These are phyloP conservation scores for Gephyroberyx darwinii DNA, from an alignment of 2,797 vertebrate species.

Conservation along the genomic window DNA sequence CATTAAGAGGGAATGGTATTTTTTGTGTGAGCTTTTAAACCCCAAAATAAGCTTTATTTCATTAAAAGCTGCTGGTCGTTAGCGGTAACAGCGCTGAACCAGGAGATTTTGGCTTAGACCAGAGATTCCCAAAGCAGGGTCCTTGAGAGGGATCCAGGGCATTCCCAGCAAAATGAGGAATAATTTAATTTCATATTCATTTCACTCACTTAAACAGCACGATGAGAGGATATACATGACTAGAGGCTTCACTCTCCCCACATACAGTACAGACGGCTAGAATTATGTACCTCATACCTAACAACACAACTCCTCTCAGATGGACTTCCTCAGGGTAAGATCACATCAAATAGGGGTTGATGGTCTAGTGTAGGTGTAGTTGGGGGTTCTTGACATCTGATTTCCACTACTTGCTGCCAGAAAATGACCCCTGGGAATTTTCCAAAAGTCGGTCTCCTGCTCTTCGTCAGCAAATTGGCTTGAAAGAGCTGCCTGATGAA, in stretches of 20 bases:
- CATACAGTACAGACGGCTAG: conserved; percentile 2
- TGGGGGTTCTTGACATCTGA: background rate
- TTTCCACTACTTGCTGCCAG: background rate
- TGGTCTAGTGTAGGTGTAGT: background rate
- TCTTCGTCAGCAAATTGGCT: background rate
- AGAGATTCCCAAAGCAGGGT: background rate
- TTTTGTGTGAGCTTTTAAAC: background rate
- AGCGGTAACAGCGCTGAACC: background rate
- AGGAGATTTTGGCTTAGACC: background rate
- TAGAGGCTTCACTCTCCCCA: background rate
- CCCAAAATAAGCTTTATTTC: background rate
- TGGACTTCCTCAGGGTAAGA: background rate
- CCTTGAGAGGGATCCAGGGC: too few relatives aligned
- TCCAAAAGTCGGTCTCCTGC: background rate
- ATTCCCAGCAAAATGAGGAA: conserved; percentile 10
- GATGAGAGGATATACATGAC: conserved; percentile 1
- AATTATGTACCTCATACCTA: background rate
- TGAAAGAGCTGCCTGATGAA: background rate
- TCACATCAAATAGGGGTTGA: background rate
- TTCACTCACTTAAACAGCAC: conserved; percentile 1
- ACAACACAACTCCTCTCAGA: background rate
- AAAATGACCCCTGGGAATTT: too few relatives aligned
- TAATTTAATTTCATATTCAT: conserved; percentile 17
- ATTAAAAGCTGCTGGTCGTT: background rate
- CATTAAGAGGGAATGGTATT: background rate